phyloP scores from a whole-genome alignment of 37 sponge, comb jelly and placozoan species.

The Halichondria panicea region DNA sequence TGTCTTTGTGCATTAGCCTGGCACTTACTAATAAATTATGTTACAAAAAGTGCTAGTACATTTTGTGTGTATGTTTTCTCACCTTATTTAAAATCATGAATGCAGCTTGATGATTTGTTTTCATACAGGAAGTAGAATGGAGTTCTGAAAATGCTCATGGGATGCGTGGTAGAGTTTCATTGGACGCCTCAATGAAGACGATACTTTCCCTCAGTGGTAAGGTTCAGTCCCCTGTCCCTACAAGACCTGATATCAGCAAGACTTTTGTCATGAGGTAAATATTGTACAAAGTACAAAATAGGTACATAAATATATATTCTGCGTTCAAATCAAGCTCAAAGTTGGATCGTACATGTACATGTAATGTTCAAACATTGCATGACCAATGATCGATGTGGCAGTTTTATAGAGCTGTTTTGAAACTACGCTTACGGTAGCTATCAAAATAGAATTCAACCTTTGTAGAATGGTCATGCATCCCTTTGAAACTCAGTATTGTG shows the following conservation, averaged over 20 bases:
- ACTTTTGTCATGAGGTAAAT: slow-evolving; percentile 31
- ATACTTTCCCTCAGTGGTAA: slow-evolving; percentile 1
- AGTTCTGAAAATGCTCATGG: slow-evolving; percentile 52
- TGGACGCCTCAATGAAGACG: slow-evolving; percentile 20
- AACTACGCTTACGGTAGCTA: too few species aligned
- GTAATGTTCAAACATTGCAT: too few species aligned
- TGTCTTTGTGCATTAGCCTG: too few species aligned
- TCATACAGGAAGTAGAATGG: slow-evolving; percentile 19
- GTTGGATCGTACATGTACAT: too few species aligned
- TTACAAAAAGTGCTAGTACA: too few species aligned
- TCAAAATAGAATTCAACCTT: too few species aligned
- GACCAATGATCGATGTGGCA: not conserved
- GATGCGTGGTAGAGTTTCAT: slow-evolving; percentile 40
- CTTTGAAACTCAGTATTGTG: too few species aligned
- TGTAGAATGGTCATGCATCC: too few species aligned
- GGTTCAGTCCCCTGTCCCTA: slow-evolving; percentile 28
- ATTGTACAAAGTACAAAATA: not conserved
- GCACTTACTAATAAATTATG: too few species aligned
- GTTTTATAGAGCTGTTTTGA: not conserved
- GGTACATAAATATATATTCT: slow-evolving; percentile 8
- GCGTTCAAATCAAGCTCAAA: not conserved
- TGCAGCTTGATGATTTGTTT: not conserved
- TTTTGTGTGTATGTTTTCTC: too few species aligned
- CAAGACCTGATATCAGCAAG: slow-evolving; percentile 17
- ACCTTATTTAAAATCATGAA: not conserved